Base-by-base conservation (phyloP, 2,797 vertebrate species). In the Bovichtus diacanthus region DNA sequence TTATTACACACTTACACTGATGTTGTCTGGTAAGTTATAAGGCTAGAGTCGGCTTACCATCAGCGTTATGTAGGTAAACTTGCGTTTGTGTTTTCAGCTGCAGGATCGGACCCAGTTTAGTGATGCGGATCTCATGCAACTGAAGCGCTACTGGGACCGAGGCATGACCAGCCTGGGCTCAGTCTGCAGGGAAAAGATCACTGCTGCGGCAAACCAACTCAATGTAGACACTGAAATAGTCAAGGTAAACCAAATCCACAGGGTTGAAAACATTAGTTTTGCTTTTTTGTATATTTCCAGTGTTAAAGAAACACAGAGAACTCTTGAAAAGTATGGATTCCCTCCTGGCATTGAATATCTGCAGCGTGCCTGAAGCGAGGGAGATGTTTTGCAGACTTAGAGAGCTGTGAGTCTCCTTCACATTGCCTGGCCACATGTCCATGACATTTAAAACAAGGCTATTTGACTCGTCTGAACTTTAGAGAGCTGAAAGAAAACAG, bases 81-180 rank as follows among this genome's bases (percentile, higher is more conserved):
- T 12, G 64, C 21, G 59, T 80, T 68, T 84, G 18, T 86, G 76
- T 78, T 63, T 84, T 50, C 93, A 99, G 98, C 95, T 99, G 82
- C 98, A 99, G 93, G 98, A 99, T 89, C 96, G 98, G 75, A 99
- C 98, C 63, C 98, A 99, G 88, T 99, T 99, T 92, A 99, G 98
- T 77, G 97, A 99, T 70, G 95, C 85, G 87, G 98, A 99, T 90
- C 94, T 99, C 84, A 91, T 96, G 78, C 96, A 96, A 21, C 95
- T 99, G 85, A 99, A 99, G 95, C 97, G 97, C 78, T 99, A 97
- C 92, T 99, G 98, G 98, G 98, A 99, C 92, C 95, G 97, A 83
- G 98, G 98, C 85, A 99, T 99, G 98, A 99, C 98, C 88, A 99
- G 98, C 86, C 94, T 99, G 93, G 98, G 98, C 78, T 98, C 97